These are phyloP conservation scores for Rousettus madagascariensis DNA, from an alignment of 2,797 vertebrate species.

Conservation along the genomic window DNA sequence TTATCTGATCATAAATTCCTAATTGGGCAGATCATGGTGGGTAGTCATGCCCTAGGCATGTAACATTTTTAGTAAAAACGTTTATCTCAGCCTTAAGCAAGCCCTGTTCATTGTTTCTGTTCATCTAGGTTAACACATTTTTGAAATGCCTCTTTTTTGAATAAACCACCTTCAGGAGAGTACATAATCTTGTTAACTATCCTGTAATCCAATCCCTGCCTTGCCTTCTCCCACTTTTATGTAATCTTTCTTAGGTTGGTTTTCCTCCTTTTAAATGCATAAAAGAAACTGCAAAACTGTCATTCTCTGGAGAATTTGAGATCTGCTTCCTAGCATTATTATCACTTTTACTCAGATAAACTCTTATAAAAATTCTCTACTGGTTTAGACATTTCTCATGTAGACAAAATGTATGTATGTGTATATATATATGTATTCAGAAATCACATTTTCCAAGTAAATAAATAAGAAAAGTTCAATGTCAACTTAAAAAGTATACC, in stretches of 20 bases:
- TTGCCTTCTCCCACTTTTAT: too few species aligned
- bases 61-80: not conserved
- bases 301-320: not conserved
- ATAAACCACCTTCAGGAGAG: not conserved
- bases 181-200: not conserved
- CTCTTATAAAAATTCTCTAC: not conserved
- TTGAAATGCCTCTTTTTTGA: not conserved
- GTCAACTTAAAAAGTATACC: not conserved
- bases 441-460: not conserved
- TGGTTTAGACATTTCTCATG: not conserved
- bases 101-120: not conserved
- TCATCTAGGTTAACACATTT: not conserved
- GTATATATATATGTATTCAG: not conserved
- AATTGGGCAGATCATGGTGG: not conserved
- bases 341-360: not conserved
- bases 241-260: not conserved
- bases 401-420: too few species aligned
- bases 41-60: not conserved
- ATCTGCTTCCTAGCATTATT: not conserved
- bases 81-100: not conserved
- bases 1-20: not conserved
- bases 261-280: not conserved
- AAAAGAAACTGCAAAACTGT: not conserved
- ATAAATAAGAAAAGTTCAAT: not conserved
- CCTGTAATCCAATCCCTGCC: not conserved